These are phyloP conservation scores for Propithecus deckenii DNA, from an alignment of 2,797 vertebrate species.

Conservation along the genomic window DNA sequence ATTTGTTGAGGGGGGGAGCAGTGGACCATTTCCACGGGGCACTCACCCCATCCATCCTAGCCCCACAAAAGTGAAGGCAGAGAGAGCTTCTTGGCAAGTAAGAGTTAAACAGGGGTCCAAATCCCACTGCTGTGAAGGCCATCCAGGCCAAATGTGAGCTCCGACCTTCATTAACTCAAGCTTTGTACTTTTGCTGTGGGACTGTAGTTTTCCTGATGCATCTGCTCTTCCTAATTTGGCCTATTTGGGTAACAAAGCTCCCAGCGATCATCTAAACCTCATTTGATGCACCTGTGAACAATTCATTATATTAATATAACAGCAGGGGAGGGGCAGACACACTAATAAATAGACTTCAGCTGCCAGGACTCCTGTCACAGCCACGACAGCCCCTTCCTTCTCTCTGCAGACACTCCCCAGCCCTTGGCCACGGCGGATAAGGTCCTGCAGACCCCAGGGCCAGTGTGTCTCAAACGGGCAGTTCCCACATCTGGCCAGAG, in stretches of 20 bases:
- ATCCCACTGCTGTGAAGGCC: constrained; percentile 84
- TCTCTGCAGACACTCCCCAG: background rate
- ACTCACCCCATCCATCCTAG: background rate
- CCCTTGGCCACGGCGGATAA: constrained; percentile 7
- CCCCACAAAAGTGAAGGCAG: background rate
- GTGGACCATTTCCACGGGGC: background rate
- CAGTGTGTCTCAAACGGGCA: constrained; percentile 49
- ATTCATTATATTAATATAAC: constrained; percentile 93
- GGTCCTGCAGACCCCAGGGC: constrained; percentile 23
- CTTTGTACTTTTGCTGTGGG: constrained; percentile 81
- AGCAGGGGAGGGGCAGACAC: constrained; percentile 86
- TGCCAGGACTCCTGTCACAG: constrained; percentile 80
- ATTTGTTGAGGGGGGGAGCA: background rate
- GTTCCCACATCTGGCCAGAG: constrained; percentile 73
- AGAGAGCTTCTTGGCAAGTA: constrained; percentile 66
- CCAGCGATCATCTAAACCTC: constrained; percentile 90
- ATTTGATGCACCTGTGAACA: constrained; percentile 92
- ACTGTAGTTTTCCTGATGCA: constrained; percentile 83
- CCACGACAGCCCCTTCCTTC: constrained; percentile 65
- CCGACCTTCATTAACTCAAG: constrained; percentile 86
- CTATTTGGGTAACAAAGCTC: constrained; percentile 86
- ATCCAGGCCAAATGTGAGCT: constrained; percentile 85
- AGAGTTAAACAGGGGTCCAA: constrained; percentile 69
- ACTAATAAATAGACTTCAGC: constrained; percentile 85
- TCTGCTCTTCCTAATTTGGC: constrained; percentile 90